Conservation (phyloP, 2,888 invertebrate species). For the Argyresthia albistria region DNA sequence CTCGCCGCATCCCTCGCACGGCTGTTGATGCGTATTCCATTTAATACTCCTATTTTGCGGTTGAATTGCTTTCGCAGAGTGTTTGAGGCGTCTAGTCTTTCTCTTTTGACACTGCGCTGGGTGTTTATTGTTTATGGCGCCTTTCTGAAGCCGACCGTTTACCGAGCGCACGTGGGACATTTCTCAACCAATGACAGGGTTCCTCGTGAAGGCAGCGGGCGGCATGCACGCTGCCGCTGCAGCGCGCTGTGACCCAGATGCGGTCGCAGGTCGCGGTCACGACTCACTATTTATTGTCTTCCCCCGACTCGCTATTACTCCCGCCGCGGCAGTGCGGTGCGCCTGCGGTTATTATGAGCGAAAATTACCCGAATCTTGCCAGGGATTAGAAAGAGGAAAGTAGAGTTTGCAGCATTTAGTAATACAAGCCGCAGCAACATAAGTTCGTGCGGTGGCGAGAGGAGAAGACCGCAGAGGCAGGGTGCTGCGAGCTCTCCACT, state of each 20-base stretch:
- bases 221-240: background rate
- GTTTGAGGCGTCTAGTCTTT: too few species aligned
- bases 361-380: background rate
- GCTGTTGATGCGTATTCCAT: background rate
- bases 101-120: too few species aligned
- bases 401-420: background rate
- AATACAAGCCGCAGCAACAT: background rate
- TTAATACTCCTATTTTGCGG: background rate
- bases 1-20: constrained; percentile 11
- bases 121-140: background rate
- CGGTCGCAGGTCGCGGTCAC: constrained; percentile 25
- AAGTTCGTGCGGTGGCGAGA: background rate
- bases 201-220: background rate
- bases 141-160: background rate
- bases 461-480: background rate
- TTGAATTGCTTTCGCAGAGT: background rate
- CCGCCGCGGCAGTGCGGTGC: background rate
- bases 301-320: constrained; percentile 10
- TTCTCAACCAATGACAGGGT: constrained; percentile 2
- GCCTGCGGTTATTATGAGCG: background rate
- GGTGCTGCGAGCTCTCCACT: constrained; percentile 10
- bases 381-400: background rate
- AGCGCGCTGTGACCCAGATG: constrained; percentile 36
- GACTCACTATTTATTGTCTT: constrained; percentile 42
- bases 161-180: background rate